phyloP scores from a whole-genome alignment of 1,140 invertebrate genomes.

The Mizuhopecten yessoensis region DNA sequence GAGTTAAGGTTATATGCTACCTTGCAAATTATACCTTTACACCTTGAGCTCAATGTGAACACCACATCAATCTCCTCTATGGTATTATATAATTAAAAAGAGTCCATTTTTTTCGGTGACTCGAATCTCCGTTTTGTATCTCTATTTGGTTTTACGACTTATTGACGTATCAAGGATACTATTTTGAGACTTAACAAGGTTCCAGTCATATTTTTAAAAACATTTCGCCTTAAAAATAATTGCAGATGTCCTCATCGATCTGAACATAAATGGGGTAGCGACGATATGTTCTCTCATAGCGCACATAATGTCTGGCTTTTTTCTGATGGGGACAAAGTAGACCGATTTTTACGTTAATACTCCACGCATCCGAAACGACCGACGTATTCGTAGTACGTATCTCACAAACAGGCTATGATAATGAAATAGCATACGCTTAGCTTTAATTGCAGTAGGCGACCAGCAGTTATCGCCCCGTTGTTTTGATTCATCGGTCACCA shows the following conservation, averaged over 20 bases:
- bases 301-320: neutral
- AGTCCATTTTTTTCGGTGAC: too few species aligned
- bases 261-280: neutral
- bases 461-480: conserved; percentile 29
- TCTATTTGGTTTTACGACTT: too few species aligned
- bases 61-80: too few species aligned
- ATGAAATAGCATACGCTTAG: neutral
- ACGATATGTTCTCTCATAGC: neutral
- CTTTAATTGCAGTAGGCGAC: neutral
- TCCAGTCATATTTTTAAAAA: too few species aligned
- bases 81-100: too few species aligned
- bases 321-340: neutral
- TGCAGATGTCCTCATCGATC: neutral
- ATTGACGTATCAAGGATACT: too few species aligned
- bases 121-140: too few species aligned
- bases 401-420: neutral
- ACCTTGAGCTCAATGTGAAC: too few species aligned
- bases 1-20: too few species aligned
- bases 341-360: neutral
- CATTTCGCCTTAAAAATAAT: too few species aligned
- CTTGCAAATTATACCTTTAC: too few species aligned
- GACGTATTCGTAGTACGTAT: neutral
- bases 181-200: too few species aligned
- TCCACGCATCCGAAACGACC: neutral
- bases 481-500: conserved; percentile 11